Conservation (phyloP, 2,797 vertebrate species). For the Adrianichthys oophorus region DNA sequence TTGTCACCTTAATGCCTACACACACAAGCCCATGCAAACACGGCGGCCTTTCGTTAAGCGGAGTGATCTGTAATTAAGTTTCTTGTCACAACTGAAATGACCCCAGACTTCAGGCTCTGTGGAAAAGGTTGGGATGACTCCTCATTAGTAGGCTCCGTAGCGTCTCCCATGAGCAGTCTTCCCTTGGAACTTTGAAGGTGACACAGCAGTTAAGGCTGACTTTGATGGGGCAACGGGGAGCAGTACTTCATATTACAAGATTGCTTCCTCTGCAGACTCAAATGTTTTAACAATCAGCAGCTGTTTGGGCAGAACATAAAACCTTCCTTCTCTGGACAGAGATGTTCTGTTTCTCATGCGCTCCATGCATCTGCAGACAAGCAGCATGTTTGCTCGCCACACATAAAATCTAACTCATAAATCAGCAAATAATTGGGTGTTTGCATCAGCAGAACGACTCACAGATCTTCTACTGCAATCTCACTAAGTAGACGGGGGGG, state of each 20-base stretch:
- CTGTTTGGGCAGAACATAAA: conserved; percentile 51
- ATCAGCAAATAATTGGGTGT: conserved; percentile 69
- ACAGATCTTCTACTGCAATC: conserved; percentile 35
- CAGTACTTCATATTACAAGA: conserved; percentile 75
- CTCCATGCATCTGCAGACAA: conserved; percentile 12
- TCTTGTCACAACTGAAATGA: conserved; percentile 50
- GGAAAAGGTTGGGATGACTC: conserved; percentile 62
- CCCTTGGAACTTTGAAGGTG: conserved; percentile 74
- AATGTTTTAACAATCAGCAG: conserved; percentile 72
- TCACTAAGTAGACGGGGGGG: conserved; percentile 9
- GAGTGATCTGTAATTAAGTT: conserved; percentile 66
- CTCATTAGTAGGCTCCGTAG: conserved; percentile 72
- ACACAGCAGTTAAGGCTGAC: conserved; percentile 78
- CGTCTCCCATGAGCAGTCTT: conserved; percentile 54
- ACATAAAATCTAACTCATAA: conserved; percentile 57
- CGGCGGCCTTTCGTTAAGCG: conserved; percentile 18
- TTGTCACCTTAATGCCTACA: conserved; percentile 30
- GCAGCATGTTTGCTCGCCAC: conserved; percentile 22
- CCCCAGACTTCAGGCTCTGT: conserved; percentile 48
- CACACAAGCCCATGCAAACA: conserved; percentile 4
- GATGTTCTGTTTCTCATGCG: conserved; percentile 23
- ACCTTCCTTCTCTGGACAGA: conserved; percentile 27
- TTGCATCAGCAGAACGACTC: conserved; percentile 62
- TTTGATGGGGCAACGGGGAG: conserved; percentile 78
- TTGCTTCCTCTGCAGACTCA: conserved; percentile 72